phyloP scores from a whole-genome alignment of 2,797 vertebrate genomes.

The Chlorospingus semifuscus region DNA sequence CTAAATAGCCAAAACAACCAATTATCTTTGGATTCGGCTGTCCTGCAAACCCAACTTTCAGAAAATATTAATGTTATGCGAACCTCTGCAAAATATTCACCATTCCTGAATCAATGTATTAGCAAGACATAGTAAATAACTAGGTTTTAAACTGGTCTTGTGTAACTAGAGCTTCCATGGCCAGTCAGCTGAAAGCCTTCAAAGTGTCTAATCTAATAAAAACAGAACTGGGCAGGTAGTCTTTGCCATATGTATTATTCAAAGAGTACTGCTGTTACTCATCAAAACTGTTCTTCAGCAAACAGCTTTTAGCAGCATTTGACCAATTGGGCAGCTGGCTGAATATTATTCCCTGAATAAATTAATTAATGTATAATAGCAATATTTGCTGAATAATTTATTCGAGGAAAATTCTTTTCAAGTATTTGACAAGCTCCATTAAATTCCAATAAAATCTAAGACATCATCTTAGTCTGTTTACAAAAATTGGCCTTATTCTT shows the following conservation, averaged over 20 bases:
- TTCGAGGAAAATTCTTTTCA: conserved; percentile 4
- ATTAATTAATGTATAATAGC: conserved; percentile 11
- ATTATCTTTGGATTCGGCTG: neutral
- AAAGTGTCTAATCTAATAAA: neutral
- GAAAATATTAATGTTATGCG: neutral
- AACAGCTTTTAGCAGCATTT: conserved; percentile 12
- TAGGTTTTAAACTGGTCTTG: neutral
- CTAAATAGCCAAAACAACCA: neutral
- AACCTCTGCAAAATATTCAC: neutral
- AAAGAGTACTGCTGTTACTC: conserved; percentile 9
- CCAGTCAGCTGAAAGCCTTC: neutral
- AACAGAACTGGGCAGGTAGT: neutral
- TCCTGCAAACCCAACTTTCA: neutral
- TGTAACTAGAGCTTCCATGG: neutral
- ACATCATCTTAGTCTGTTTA: neutral
- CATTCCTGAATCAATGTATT: neutral
- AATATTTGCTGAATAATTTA: conserved; percentile 48
- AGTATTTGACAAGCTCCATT: conserved; percentile 24
- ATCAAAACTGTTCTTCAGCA: neutral
- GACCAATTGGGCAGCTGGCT: neutral
- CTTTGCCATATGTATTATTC: conserved; percentile 14
- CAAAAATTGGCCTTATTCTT: conserved; percentile 16
- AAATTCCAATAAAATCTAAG: conserved; percentile 26
- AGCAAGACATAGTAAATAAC: neutral
- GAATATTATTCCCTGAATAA: conserved; percentile 12